Evolutionary conservation across 2,888 invertebrate genomes (phyloP).

Genomic region (Leptinotarsa tumamoca): DNA sequence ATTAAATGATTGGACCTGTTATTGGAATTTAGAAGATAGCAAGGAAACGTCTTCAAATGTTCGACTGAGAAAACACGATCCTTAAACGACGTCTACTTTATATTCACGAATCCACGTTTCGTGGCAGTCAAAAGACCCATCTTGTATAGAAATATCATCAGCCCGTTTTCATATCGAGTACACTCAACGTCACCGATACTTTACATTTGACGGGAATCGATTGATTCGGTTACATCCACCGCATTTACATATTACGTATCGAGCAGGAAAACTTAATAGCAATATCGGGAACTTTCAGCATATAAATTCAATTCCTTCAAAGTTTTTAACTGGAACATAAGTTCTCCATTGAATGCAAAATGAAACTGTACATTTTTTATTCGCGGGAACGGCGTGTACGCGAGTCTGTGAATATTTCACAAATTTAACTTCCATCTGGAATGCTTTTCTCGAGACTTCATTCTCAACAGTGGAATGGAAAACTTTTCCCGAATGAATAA

Average conservation of each 20-base stretch:
- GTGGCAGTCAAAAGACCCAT: neutral
- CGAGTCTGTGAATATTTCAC: slow-evolving; percentile 9
- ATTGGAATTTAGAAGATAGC: too few species aligned
- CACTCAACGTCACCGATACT: slow-evolving; percentile 3
- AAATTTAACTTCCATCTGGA: slow-evolving; percentile 2
- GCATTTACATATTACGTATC: slow-evolving; percentile 17
- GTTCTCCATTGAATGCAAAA: slow-evolving; percentile 11
- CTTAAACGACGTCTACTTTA: neutral
- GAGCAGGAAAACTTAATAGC: slow-evolving; percentile 14
- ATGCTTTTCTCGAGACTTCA: neutral
- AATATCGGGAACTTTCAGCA: slow-evolving; percentile 15
- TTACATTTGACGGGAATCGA: slow-evolving; percentile 12
- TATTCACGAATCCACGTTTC: neutral
- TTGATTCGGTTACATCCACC: slow-evolving; percentile 1
- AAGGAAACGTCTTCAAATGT: too few species aligned
- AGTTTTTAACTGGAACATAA: slow-evolving; percentile 17
- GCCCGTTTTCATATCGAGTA: slow-evolving; percentile 3
- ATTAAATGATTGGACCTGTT: too few species aligned
- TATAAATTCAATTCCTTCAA: slow-evolving; percentile 13
- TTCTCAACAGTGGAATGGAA: neutral
- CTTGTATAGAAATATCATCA: slow-evolving; percentile 9
- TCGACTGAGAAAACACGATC: too few species aligned
- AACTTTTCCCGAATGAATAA: too few species aligned
- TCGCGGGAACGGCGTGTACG: neutral
- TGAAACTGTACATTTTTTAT: slow-evolving; percentile 17